These are phyloP conservation scores for Acestrorhynchus altus DNA, from an alignment of 2,797 vertebrate species.

Conservation along the genomic window DNA sequence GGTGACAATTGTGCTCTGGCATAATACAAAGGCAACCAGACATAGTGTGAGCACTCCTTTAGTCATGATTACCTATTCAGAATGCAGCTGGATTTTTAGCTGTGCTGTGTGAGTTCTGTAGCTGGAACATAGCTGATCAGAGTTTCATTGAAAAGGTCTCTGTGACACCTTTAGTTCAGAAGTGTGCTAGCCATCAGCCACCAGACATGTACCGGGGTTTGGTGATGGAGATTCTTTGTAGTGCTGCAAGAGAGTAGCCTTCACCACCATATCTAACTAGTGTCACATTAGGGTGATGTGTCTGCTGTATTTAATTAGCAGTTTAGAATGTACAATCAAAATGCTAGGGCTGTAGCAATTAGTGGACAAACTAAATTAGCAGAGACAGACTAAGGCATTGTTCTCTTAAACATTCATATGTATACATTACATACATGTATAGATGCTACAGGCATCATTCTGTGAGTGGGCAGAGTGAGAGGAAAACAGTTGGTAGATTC, in stretches of 20 bases:
- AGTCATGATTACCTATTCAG: too few relatives aligned
- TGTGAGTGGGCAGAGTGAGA: too few relatives aligned
- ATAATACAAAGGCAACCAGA: too few relatives aligned
- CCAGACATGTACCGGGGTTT: background rate
- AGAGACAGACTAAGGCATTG: too few relatives aligned
- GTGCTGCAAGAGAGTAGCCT: background rate
- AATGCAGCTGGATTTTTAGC: slow-evolving; percentile 24
- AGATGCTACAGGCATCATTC: too few relatives aligned
- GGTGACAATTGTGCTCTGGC: too few relatives aligned
- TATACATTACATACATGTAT: too few relatives aligned
- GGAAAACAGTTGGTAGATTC: too few relatives aligned
- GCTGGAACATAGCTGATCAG: slow-evolving; percentile 27
- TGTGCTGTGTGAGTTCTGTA: slow-evolving; percentile 21
- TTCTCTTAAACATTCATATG: too few relatives aligned
- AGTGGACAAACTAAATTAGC: background rate
- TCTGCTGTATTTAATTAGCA: background rate
- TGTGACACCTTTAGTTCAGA: slow-evolving; percentile 1
- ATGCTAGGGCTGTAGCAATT: background rate
- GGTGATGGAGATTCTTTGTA: background rate
- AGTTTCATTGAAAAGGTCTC: slow-evolving; percentile 12
- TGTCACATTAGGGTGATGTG: background rate
- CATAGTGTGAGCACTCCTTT: too few relatives aligned
- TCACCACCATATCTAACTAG: background rate
- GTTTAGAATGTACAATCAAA: background rate
- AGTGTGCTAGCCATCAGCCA: background rate